Percentiles rank a stretch among this genome's conserved stretches.
Evolutionary conservation across 2,888 invertebrate genomes (phyloP).

Genomic region (Stomorhina lunata): DNA sequence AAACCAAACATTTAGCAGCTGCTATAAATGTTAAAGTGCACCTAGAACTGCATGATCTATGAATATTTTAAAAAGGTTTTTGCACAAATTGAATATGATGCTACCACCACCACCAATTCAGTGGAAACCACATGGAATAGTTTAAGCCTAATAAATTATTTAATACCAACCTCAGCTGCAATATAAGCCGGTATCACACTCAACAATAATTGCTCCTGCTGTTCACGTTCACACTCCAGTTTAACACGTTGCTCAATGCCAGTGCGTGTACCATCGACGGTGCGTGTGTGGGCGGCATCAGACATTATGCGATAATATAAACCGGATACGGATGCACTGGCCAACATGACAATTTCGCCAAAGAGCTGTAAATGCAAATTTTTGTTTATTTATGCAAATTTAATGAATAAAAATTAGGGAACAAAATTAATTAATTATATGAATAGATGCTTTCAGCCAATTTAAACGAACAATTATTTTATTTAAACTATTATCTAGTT

Average conservation of each 20-base stretch:
- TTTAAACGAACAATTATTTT: too few species aligned
- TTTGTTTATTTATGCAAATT: not conserved
- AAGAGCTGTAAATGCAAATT: slow-evolving; percentile 82
- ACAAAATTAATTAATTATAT: too few species aligned
- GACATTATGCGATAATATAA: slow-evolving; percentile 94
- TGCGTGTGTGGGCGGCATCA: slow-evolving; percentile 91
- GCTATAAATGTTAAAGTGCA: too few species aligned
- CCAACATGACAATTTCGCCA: slow-evolving; percentile 88
- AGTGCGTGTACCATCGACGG: slow-evolving; percentile 93
- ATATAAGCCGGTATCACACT: slow-evolving; percentile 97
- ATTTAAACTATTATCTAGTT: too few species aligned
- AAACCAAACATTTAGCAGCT: slow-evolving; percentile 2
- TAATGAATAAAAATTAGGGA: too few species aligned
- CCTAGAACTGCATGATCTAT: not conserved
- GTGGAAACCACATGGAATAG: too few species aligned
- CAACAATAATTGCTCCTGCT: slow-evolving; percentile 93
- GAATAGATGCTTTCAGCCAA: too few species aligned
- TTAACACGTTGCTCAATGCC: slow-evolving; percentile 95
- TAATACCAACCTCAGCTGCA: slow-evolving; percentile 92
- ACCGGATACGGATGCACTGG: slow-evolving; percentile 90
- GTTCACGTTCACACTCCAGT: slow-evolving; percentile 94
- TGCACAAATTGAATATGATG: too few species aligned
- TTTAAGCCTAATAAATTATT: too few species aligned
- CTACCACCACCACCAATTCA: too few species aligned
- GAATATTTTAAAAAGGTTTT: too few species aligned